A percentile compares a stretch with the other conserved stretches of the same genome.
Evolutionary conservation across 2,888 invertebrate genomes (phyloP).

Genomic region (Dorcus hopei): DNA sequence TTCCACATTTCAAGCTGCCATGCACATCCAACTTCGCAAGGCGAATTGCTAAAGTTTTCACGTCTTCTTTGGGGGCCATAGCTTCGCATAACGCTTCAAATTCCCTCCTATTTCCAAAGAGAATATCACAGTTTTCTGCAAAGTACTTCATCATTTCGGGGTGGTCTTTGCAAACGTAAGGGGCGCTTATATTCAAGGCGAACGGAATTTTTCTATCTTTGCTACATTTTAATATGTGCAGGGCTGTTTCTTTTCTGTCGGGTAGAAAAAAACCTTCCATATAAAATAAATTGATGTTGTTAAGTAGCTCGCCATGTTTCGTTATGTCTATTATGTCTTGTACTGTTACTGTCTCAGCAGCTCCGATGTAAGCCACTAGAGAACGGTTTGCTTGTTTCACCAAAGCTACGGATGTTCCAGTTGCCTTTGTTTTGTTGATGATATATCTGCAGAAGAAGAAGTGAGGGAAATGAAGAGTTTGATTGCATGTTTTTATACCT

Average conservation of each 20-base stretch:
- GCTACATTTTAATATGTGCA: constrained; percentile 49
- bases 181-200: constrained; percentile 55
- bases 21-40: constrained; percentile 22
- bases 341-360: constrained; percentile 49
- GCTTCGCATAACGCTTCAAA: constrained; percentile 48
- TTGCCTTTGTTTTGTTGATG: constrained; percentile 37
- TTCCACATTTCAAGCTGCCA: constrained; percentile 33
- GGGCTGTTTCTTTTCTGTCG: constrained; percentile 49
- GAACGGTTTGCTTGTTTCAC: constrained; percentile 49
- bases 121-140: constrained; percentile 49
- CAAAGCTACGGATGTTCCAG: constrained; percentile 55
- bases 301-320: constrained; percentile 29
- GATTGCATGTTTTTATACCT: constrained; percentile 31
- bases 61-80: constrained; percentile 31
- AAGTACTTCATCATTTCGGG: constrained; percentile 47
- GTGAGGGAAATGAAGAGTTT: no score
- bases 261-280: constrained; percentile 60
- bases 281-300: constrained; percentile 46
- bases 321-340: constrained; percentile 34
- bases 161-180: constrained; percentile 52
- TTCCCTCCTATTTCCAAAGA: constrained; percentile 59
- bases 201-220: constrained; percentile 44
- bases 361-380: constrained; percentile 56
- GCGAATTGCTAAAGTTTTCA: constrained; percentile 28
- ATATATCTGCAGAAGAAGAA: constrained; percentile 20